A percentile compares a stretch with the other conserved stretches of the same genome.
Evolutionary conservation across 2,797 vertebrate species (phyloP).

Genomic region (Crypturellus tataupa): DNA sequence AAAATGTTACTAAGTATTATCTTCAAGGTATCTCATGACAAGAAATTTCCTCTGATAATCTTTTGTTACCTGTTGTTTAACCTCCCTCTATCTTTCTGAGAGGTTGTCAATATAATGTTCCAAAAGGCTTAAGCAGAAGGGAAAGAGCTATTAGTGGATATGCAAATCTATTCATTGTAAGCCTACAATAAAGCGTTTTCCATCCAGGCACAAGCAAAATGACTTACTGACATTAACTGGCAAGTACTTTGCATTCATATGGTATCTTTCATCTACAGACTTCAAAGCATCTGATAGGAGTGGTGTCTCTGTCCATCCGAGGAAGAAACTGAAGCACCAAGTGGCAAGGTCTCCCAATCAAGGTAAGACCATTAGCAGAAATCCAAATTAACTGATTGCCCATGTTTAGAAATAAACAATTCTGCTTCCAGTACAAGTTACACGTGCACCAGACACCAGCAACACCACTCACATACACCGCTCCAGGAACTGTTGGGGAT

Average conservation of each 20-base stretch:
- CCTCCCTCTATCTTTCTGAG: conserved; percentile 18
- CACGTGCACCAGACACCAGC: background rate
- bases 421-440: conserved; percentile 6
- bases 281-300: conserved; percentile 69
- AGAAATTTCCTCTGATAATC: conserved; percentile 20
- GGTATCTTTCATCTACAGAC: conserved; percentile 70
- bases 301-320: background rate
- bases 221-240: conserved; percentile 68
- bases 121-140: conserved; percentile 13
- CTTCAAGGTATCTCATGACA: background rate
- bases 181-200: conserved; percentile 52
- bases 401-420: conserved; percentile 7
- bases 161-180: conserved; percentile 62
- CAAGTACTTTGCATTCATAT: conserved; percentile 68
- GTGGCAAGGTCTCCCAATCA: conserved; percentile 28
- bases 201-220: conserved; percentile 60
- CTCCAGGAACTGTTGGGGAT: background rate
- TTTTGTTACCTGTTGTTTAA: conserved; percentile 42
- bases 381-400: conserved; percentile 31
- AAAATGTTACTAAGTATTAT: conserved; percentile 25
- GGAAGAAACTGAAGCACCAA: conserved; percentile 11
- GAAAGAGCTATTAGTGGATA: conserved; percentile 42
- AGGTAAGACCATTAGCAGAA: conserved; percentile 59
- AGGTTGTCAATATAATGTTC: conserved; percentile 33
- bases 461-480: background rate